Percentiles rank a stretch among this genome's conserved stretches.
phyloP scores from a whole-genome alignment of 2,888 invertebrate genomes.

The Drosophila rubida region DNA sequence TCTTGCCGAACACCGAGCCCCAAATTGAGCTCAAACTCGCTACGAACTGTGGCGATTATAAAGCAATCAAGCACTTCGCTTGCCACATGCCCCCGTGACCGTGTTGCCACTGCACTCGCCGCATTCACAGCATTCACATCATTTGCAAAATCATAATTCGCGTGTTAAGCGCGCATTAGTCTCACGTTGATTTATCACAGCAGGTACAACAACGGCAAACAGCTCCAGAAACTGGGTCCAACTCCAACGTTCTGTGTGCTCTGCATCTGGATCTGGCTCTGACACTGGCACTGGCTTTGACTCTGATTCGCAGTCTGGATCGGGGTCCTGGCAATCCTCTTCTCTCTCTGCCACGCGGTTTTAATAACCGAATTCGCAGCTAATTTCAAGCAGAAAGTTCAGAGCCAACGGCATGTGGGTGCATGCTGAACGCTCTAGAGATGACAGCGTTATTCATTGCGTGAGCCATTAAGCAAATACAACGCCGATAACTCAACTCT shows the following conservation, averaged over 20 bases:
- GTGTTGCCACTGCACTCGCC: not conserved
- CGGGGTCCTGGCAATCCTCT: slow-evolving; percentile 20
- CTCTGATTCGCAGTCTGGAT: slow-evolving; percentile 24
- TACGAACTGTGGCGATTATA: slow-evolving; percentile 61
- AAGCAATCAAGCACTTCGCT: slow-evolving; percentile 66
- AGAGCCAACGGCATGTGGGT: slow-evolving; percentile 62
- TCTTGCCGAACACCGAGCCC: not conserved
- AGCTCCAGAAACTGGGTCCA: slow-evolving; percentile 65
- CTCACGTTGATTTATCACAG: slow-evolving; percentile 83
- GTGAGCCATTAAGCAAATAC: not conserved
- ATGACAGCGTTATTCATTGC: slow-evolving; percentile 45
- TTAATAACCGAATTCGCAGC: slow-evolving; percentile 77
- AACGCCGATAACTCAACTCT: too few relatives aligned
- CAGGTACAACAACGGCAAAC: slow-evolving; percentile 59
- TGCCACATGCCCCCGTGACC: too few relatives aligned
- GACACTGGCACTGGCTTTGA: slow-evolving; percentile 36
- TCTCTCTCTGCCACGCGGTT: slow-evolving; percentile 40
- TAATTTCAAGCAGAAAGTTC: slow-evolving; percentile 64
- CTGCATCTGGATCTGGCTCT: slow-evolving; percentile 13
- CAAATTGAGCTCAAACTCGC: not conserved
- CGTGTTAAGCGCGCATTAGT: slow-evolving; percentile 83
- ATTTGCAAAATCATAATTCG: slow-evolving; percentile 83
- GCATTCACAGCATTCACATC: slow-evolving; percentile 54
- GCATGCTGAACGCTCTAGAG: slow-evolving; percentile 36
- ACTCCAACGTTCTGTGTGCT: not conserved